A percentile compares a stretch with the other conserved stretches of the same genome.
Evolutionary conservation across 2,113 vertebrate genomes (phyloP).

Genomic region (Speoplatyrhinus poulsoni): DNA sequence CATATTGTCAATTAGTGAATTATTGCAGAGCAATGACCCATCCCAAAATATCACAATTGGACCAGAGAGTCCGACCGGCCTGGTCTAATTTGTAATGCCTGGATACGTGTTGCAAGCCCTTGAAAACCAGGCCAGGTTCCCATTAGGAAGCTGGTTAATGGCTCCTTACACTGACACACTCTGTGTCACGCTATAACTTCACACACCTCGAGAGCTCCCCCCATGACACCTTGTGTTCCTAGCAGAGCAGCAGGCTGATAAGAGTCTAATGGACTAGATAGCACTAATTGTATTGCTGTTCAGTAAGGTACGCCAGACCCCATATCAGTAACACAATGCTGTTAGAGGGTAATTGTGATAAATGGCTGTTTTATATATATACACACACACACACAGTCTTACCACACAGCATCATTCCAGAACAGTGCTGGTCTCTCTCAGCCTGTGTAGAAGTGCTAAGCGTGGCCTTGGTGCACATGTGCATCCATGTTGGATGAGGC

Average conservation of each 20-base stretch:
- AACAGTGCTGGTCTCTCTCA: slow-evolving; percentile 1
- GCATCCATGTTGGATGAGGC: slow-evolving; percentile 47
- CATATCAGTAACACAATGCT: no score
- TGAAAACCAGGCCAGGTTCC: slow-evolving; percentile 38
- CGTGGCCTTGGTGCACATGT: slow-evolving; percentile 30
- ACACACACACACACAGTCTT: background rate
- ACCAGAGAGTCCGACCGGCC: background rate
- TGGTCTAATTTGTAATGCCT: slow-evolving; percentile 31
- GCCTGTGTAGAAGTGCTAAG: slow-evolving; percentile 40
- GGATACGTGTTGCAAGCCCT: slow-evolving; percentile 5
- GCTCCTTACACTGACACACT: background rate
- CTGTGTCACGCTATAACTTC: background rate
- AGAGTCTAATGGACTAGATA: no score
- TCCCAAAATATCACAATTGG: background rate
- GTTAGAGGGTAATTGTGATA: no score
- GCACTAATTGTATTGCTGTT: no score
- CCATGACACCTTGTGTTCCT: no score
- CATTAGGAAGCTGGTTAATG: slow-evolving; percentile 4
- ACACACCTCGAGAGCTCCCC: background rate
- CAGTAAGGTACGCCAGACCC: no score
- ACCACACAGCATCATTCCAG: slow-evolving; percentile 10
- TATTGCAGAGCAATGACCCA: background rate
- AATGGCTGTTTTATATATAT: background rate
- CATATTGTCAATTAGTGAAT: background rate
- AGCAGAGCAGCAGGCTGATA: no score